Evolutionary conservation across 1,140 invertebrate species (phyloP), one percentile per base, ranked within the genome.

Genomic region (Phymorhynchus buccinoides): DNA sequence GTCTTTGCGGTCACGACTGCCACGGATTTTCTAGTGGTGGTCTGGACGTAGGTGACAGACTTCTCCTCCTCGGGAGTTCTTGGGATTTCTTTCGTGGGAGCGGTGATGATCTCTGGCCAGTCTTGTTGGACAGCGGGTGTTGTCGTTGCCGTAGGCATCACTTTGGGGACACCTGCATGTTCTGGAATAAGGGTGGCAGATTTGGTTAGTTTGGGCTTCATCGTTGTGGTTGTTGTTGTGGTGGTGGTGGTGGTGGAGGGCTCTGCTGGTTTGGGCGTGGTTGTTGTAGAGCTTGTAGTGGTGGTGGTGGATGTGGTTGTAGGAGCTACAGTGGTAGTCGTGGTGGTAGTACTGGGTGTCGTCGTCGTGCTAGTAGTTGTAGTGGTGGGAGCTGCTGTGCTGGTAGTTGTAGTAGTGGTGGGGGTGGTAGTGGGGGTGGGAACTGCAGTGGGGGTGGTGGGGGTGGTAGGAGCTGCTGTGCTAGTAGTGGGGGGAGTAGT

Each of bases 21-120:
- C 7, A 78, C 30, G 39, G 75, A 41, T 78, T 78, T 78, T 44
- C 75, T 41, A n/a, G 75, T 78, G 27, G 75, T 41, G 39, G 37
- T 78, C 27, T 78, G 75, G 22, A 78, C 39, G 27, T 42, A 78
- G 6, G 39, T 30, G 27, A n/a, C 35, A 1, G 75, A 16, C 16
- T 37, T 22, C 18, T 12, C 42, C 37, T 78, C 75, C 16, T 2
- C 30, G 6, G 32, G 71, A 4, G 14, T 32, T 14, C 12, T 27
- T 73, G 32, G 71, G 30, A 39, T 9, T 37, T 73, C 37, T 73
- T 0, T 6, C 37, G 6, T 35, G 30, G n/a, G 32, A 12, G 30
- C 12, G 22, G 32, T 27, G n/a, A 32, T 62, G 56, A 16, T 62
- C 14, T 62, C 56, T 27, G 12, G 18, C 56, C n/a, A 4, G 12